Percentiles rank a stretch among this genome's conserved stretches.
phyloP scores from a whole-genome alignment of 2,113 vertebrate genomes.

The Trogon surrucura region DNA sequence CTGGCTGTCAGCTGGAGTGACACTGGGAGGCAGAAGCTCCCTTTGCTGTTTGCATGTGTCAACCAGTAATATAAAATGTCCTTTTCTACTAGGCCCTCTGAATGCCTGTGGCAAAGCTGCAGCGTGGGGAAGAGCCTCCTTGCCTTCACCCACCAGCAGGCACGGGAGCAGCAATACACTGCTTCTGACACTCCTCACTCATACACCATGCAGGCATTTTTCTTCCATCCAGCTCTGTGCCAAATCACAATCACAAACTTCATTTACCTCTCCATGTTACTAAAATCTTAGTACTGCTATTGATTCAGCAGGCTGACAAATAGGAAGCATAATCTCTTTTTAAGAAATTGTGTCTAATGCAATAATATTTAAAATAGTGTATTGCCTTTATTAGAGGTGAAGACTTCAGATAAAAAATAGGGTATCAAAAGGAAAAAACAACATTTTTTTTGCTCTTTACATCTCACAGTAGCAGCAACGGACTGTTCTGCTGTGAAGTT shows the following conservation, averaged over 20 bases:
- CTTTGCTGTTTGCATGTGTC: not conserved
- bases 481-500: not conserved
- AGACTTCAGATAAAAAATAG: not conserved
- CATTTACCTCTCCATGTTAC: not conserved
- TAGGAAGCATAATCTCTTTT: not conserved
- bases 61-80: not conserved
- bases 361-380: not conserved
- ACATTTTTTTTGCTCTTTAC: not conserved
- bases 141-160: not conserved
- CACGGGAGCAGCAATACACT: not conserved
- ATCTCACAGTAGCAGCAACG: not conserved
- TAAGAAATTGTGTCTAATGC: not conserved
- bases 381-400: not conserved
- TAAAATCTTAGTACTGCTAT: not conserved
- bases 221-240: not conserved
- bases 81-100: not conserved
- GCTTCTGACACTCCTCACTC: not conserved
- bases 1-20: not conserved
- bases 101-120: rapidly evolving
- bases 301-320: not conserved
- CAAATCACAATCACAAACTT: not conserved
- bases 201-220: not conserved
- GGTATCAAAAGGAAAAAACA: not conserved
- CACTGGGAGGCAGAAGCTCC: not conserved
- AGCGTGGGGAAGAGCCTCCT: not conserved